phyloP scores from a whole-genome alignment of 2,113 vertebrate species.

The Picathartes gymnocephalus region DNA sequence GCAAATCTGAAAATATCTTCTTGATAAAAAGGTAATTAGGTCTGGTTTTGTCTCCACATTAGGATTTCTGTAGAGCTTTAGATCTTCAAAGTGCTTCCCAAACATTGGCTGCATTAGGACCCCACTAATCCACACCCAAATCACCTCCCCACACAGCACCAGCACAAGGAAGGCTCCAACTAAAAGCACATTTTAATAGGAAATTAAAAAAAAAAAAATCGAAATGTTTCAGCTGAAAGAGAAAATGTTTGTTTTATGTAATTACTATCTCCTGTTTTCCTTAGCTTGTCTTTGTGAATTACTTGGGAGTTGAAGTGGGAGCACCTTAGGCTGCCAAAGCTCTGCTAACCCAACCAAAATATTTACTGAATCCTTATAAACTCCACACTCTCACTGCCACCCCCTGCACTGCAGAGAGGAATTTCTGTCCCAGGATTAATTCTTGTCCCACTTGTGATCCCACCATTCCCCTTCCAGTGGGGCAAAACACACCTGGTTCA shows the following conservation, averaged over 20 bases:
- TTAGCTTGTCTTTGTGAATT: background rate
- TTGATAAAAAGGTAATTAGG: background rate
- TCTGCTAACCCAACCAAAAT: background rate
- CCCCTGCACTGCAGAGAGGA: background rate
- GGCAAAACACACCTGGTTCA: background rate
- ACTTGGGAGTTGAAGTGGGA: background rate
- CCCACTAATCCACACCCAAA: background rate
- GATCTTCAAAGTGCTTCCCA: background rate
- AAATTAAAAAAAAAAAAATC: background rate
- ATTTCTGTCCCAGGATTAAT: too few species aligned
- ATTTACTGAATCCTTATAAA: background rate
- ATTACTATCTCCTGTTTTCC: background rate
- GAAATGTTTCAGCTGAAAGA: background rate
- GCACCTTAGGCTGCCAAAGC: background rate
- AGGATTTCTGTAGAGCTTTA: background rate
- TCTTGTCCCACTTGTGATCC: too few species aligned
- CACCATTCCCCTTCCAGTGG: background rate
- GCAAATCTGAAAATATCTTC: background rate
- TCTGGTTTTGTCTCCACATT: background rate
- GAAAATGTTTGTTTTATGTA: background rate
- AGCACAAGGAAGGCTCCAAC: background rate
- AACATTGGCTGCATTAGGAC: background rate
- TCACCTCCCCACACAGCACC: background rate
- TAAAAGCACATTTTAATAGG: background rate
- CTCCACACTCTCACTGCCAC: accelerated